Evolutionary conservation across 1,140 invertebrate species (phyloP), one percentile per base, ranked within the genome.

Genomic region (Dreissena rostriformis): DNA sequence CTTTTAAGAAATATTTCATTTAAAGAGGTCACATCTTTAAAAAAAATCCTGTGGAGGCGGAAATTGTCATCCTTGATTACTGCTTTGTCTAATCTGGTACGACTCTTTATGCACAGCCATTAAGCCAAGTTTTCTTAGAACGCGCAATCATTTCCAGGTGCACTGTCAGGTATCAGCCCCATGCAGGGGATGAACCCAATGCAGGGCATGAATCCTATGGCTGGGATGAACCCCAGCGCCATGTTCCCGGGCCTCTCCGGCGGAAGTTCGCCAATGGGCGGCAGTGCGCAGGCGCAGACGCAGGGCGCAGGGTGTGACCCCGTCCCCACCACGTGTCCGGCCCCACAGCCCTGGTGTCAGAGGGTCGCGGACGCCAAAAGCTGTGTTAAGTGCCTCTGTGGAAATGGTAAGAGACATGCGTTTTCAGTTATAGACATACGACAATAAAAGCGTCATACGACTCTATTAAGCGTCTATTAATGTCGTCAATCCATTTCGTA

Each of bases 261-360:
- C 24, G 75, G 75, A 14, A 66, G 8, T 22, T 77, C 75, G 11
- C 63, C 73, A 15, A 61, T 66, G 75, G 51, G 28, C 24, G 75
- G 57, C 22, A 24, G 7, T 53, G 26, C 22, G 15, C 75, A 77
- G 39, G 39, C 39, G 39, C 39, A 39, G 8, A 77, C 55, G 29
- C 28, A 51, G 52, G 63, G 75, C n/a, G 29, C 19, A 15, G 29
- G 19, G 22, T 77, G 75, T 67, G 8, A 61, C 29, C 39, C 63
- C 10, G 29, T 65, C n/a, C 75, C 75, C n/a, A 77, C 75, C 19
- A 77, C 75, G 1, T 77, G 75, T 17, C 75, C 75, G 8, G 75
- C 51, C 7, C 75, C 75, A 11, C 75, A 77, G 63, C 75, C 75
- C 5, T 77, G 75, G 75, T 77, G 75, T 77, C 19, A 77, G 29